A percentile compares a stretch with the other conserved stretches of the same genome.
Evolutionary conservation across 2,797 vertebrate species (phyloP).

Genomic region (Hoplostethus atlanticus): DNA sequence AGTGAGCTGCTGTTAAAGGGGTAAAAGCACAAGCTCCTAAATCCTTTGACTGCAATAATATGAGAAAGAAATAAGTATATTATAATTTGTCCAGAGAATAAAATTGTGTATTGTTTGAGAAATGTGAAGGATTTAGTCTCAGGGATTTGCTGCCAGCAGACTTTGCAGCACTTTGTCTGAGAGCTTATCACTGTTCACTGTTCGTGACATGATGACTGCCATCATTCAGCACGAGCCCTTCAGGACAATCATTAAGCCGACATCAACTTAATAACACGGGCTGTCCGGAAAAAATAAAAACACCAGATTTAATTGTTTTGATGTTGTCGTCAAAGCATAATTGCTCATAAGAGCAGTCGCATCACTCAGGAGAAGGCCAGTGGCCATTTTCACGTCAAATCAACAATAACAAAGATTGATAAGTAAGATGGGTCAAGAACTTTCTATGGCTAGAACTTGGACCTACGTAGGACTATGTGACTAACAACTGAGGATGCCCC

Average conservation of each 20-base stretch:
- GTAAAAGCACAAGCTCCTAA: slow-evolving; percentile 71
- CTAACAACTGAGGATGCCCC: slow-evolving; percentile 17
- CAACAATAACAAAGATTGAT: slow-evolving; percentile 28
- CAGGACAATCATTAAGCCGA: slow-evolving; percentile 43
- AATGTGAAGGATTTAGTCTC: slow-evolving; percentile 72
- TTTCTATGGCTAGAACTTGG: slow-evolving; percentile 4
- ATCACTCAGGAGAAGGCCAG: slow-evolving; percentile 45
- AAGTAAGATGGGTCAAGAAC: slow-evolving; percentile 34
- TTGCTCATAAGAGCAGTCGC: slow-evolving; percentile 42
- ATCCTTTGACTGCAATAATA: slow-evolving; percentile 71
- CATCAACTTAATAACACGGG: slow-evolving; percentile 34
- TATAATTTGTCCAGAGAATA: slow-evolving; percentile 67
- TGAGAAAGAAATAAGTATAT: slow-evolving; percentile 72
- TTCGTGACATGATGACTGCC: slow-evolving; percentile 67
- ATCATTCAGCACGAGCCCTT: slow-evolving; percentile 60
- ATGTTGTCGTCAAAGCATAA: slow-evolving; percentile 44
- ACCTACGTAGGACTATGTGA: slow-evolving; percentile 12
- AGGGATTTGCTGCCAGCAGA: slow-evolving; percentile 67
- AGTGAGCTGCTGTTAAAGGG: slow-evolving; percentile 65
- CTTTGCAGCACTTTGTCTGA: slow-evolving; percentile 71
- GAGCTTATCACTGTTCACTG: slow-evolving; percentile 63
- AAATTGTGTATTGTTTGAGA: slow-evolving; percentile 76
- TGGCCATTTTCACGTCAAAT: slow-evolving; percentile 54
- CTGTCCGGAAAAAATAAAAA: slow-evolving; percentile 7
- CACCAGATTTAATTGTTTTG: slow-evolving; percentile 26